Base-by-base conservation (phyloP, 1,140 invertebrate genomes). In the Mylabris phalerata region DNA sequence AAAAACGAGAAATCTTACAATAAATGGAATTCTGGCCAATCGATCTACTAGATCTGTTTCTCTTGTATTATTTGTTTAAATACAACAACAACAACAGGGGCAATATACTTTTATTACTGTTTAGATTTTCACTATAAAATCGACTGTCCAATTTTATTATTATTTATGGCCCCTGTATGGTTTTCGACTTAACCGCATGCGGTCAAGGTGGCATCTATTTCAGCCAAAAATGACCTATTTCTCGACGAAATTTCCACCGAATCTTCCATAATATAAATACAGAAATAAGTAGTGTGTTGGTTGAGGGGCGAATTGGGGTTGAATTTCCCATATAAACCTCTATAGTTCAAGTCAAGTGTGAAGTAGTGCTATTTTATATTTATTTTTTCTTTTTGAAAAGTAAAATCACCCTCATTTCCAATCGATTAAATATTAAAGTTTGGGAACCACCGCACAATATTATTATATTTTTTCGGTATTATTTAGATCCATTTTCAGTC, bases 21-120 rank as follows among this genome's bases (percentile, higher is more conserved):
- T 59, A 59, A 59, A 59, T 51, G 27, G 57, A 48, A 59, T 38
- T 44, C 41, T 52, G 57, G 57, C 57, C 57, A 59, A 48, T 45
- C 46, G 47, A 51, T 59, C 47, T 47, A 49, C 51, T 49, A 58
- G 56, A 45, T 58, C 51, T 58, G 19, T 19, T 49, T 50, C 56
- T 51, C 41, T 19, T 19, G 19, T 19, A 19, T 19, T 19, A 19
- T 19, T 19, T 19, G 19, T 19, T 19, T 19, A 32, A 32, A 32
- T 32, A 32, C 32, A 32, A 32, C 32, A 32, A 32, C 27, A 32
- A 32, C 32, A 32, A 32, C 32, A 32, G 7, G 24, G 48, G 38
- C 27, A 39, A 39, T 40, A 51, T 32, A 54, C 41, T 54, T 54
- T 54, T 54, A 54, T 54, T 45, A 45, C 32, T 32, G 32, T 32